Evolutionary conservation across 1,140 invertebrate species (phyloP).

Genomic region (Lanistes nyassanus): DNA sequence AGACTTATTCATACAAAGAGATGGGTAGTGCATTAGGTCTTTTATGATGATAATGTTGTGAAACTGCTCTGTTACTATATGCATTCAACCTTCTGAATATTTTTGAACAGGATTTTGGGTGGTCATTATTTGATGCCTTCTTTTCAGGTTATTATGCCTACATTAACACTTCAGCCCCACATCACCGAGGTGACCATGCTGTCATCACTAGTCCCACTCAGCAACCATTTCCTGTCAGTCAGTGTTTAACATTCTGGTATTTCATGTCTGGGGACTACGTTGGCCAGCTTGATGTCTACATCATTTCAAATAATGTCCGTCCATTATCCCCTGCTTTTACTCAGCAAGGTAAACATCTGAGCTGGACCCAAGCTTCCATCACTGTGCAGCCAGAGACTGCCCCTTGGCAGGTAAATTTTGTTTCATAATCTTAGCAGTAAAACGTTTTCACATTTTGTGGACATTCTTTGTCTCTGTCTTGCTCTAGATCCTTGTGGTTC

Average conservation of each 20-base stretch:
- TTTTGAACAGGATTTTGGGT: no score
- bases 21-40: no score
- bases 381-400: constrained; percentile 28
- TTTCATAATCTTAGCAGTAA: no score
- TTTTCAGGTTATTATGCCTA: constrained; percentile 58
- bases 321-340: constrained; percentile 40
- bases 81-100: no score
- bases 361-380: constrained; percentile 52
- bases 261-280: constrained; percentile 79
- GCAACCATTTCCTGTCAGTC: constrained; percentile 12
- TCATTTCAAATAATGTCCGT: constrained; percentile 30
- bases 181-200: constrained; percentile 44
- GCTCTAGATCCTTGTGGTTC: no score
- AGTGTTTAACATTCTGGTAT: constrained; percentile 74
- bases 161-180: constrained; percentile 58
- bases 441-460: no score
- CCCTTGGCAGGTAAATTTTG: constrained; percentile 34
- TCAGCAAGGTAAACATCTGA: constrained; percentile 52
- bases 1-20: no score
- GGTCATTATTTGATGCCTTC: no score
- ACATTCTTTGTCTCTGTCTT: no score
- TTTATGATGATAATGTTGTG: no score
- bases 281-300: constrained; percentile 52
- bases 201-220: constrained; percentile 46
- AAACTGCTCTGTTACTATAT: no score